phyloP scores from a whole-genome alignment of 2,888 invertebrate species.

The Homarus gammarus region DNA sequence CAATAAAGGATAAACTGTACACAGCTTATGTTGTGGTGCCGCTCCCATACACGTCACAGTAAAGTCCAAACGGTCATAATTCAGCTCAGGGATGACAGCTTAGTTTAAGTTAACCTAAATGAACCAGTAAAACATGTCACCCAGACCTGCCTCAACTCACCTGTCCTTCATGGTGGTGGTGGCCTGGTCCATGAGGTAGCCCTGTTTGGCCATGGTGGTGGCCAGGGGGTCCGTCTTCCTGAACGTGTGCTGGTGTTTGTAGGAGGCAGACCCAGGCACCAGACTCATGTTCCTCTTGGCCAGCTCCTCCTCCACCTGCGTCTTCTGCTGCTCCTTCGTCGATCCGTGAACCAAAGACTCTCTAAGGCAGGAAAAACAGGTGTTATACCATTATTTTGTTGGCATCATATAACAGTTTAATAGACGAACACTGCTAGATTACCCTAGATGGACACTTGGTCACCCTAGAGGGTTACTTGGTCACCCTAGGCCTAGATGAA shows the following conservation, averaged over 20 bases:
- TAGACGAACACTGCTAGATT: background rate
- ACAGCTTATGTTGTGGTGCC: background rate
- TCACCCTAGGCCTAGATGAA: too few relatives aligned
- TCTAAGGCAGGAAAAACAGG: background rate
- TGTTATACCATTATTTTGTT: background rate
- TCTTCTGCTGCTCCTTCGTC: background rate
- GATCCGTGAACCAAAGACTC: constrained; percentile 23
- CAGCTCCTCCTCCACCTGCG: constrained; percentile 32
- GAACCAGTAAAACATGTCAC: too few relatives aligned
- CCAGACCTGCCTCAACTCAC: too few relatives aligned
- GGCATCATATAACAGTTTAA: background rate
- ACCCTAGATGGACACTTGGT: too few relatives aligned
- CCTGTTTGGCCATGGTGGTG: constrained; percentile 55
- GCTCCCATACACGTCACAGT: background rate
- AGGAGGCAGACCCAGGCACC: constrained; percentile 13
- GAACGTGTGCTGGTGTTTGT: constrained; percentile 67
- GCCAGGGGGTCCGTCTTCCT: constrained; percentile 62
- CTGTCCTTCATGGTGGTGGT: constrained; percentile 26
- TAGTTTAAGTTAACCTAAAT: too few relatives aligned
- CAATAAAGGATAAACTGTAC: background rate
- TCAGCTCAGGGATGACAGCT: too few relatives aligned
- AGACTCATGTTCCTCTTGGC: constrained; percentile 33
- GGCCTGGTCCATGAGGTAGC: constrained; percentile 59
- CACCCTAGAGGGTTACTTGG: too few relatives aligned
- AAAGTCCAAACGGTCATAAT: background rate